phyloP scores from a whole-genome alignment of 1,140 invertebrate genomes.

The Littorina saxatilis region DNA sequence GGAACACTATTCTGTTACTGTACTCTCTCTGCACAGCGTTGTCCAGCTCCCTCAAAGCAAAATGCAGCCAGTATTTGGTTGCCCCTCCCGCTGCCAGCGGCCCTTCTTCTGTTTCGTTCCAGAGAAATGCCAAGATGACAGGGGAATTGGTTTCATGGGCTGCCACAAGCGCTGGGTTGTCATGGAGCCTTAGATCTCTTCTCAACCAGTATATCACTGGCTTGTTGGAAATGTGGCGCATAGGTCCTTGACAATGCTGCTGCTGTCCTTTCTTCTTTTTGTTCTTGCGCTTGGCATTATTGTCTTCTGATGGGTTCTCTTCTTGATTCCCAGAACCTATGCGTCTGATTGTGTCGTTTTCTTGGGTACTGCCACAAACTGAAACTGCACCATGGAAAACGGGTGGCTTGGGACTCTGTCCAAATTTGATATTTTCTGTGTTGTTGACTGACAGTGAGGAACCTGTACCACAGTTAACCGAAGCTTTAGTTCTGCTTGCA shows the following conservation, averaged over 20 bases:
- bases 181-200: conserved; percentile 4
- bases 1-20: conserved; percentile 5
- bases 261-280: neutral
- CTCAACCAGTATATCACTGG: conserved; percentile 13
- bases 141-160: neutral
- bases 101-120: conserved; percentile 7
- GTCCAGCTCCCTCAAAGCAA: conserved; percentile 12
- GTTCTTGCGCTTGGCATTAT: neutral
- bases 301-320: neutral
- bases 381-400: no score
- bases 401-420: no score
- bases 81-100: conserved; percentile 7
- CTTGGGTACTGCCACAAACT: no score
- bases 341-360: no score
- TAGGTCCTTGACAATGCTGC: neutral
- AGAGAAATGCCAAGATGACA: conserved; percentile 7
- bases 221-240: conserved; percentile 10
- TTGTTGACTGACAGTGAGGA: no score
- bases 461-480: neutral
- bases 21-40: neutral
- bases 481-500: neutral
- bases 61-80: conserved; percentile 22
- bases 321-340: no score
- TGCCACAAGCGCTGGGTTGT: conserved; percentile 1
- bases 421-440: no score